These are phyloP conservation scores for Trichogramma pretiosum DNA, from an alignment of 1,140 invertebrate genomes.

Conservation along the genomic window DNA sequence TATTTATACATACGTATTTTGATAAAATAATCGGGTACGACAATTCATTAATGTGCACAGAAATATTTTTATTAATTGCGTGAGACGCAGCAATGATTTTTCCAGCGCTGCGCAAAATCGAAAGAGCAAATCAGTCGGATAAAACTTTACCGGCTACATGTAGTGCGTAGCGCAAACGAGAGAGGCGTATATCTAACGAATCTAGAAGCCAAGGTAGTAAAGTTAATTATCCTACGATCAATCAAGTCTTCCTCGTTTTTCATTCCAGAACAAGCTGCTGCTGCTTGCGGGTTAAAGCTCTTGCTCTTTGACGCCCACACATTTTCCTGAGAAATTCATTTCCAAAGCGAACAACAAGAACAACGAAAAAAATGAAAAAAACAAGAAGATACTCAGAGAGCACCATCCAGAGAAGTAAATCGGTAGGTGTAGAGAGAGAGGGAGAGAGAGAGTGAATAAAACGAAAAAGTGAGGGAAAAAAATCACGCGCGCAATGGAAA, in stretches of 20 bases:
- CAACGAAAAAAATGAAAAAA: background rate
- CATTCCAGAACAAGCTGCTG: background rate
- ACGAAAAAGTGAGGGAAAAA: slow-evolving; percentile 9
- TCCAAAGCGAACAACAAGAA: background rate
- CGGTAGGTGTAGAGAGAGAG: background rate
- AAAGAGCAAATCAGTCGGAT: no score
- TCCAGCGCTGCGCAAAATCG: no score
- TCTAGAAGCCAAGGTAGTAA: slow-evolving; percentile 1
- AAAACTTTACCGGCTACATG: no score
- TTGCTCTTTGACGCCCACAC: slow-evolving; percentile 1
- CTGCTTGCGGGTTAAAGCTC: no score
- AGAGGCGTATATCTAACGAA: no score
- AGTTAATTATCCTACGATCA: slow-evolving; percentile 10
- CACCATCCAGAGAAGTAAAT: slow-evolving; percentile 3
- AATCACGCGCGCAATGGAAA: slow-evolving; percentile 7
- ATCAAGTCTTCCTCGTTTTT: background rate
- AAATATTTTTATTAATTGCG: no score
- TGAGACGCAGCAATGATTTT: no score
- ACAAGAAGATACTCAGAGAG: background rate
- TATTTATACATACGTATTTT: no score
- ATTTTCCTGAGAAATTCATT: slow-evolving; percentile 1
- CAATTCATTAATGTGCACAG: no score
- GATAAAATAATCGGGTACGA: no score
- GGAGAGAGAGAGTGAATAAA: no score
- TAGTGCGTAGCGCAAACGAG: no score